A percentile compares a stretch with the other conserved stretches of the same genome.
Evolutionary conservation across 2,113 vertebrate species (phyloP).

Genomic region (Anser cygnoides): DNA sequence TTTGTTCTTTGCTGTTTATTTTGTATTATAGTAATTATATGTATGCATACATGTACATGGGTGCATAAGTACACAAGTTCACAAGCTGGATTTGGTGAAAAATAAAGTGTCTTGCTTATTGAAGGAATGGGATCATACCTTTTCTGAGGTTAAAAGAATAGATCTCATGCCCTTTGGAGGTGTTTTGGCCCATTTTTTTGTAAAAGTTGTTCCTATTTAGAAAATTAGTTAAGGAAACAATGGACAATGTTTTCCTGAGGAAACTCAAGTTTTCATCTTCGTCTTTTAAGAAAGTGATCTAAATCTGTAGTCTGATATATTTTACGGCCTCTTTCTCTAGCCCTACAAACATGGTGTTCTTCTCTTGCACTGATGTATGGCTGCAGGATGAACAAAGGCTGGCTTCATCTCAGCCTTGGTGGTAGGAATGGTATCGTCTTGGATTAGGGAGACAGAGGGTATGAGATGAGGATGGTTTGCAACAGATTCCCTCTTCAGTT

Average conservation of each 20-base stretch:
- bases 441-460: fast-evolving
- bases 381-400: not conserved
- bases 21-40: fast-evolving
- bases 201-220: not conserved
- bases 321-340: not conserved
- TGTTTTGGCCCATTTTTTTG: fast-evolving
- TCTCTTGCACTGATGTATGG: fast-evolving
- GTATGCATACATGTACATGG: fast-evolving
- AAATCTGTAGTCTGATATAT: not conserved
- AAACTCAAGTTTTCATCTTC: not conserved
- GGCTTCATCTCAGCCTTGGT: not conserved
- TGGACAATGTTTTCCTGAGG: not conserved
- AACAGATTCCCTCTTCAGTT: not conserved
- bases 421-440: not conserved
- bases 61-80: not conserved
- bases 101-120: not conserved
- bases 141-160: not conserved
- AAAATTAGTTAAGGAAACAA: not conserved
- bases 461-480: not conserved
- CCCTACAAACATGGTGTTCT: not conserved
- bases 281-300: not conserved
- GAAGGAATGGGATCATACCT: not conserved
- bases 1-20: not conserved
- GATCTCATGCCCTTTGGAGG: not conserved
- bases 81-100: not conserved